Base-by-base conservation (phyloP, 2,797 vertebrate species). In the Champsocephalus gunnari region DNA sequence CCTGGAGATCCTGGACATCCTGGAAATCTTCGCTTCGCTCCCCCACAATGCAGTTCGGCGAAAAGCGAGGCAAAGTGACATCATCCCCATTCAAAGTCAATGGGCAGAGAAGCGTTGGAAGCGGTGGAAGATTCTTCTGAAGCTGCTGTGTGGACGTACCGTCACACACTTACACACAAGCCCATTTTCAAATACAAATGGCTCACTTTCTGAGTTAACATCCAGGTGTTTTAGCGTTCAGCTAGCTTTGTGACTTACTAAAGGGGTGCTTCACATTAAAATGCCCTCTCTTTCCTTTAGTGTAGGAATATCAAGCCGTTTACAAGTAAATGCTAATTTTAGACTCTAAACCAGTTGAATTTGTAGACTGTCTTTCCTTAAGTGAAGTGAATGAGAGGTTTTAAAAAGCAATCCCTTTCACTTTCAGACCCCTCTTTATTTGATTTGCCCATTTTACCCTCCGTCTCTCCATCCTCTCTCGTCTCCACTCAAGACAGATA, bases 401-500 rank as follows among this genome's bases (percentile, higher is more conserved):
- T 58, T 1, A 3, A 19, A 48, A 47, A 50, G 54, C 62, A 38
- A 19, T 57, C 61, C 17, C n/a, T 43, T 16, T 56, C 19, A 12
- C 34, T 64, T 50, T 49, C 57, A 0, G 24, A 70, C 47, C n/a
- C 12, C 14, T 59, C 45, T 67, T 71, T 3, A 13, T 66, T 62
- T 75, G 63, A 75, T 73, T 73, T 69, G n/a, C 55, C 75, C 47
- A 12, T 60, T 71, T 76, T 28, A 12, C 17, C 14, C 62, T 63
- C n/a, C 60, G 61, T 32, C 58, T 53, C 56, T 60, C 50, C 38
- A 17, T 50, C 59, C 49, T 43, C 11, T 55, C 19, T 66, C 50
- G 12, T 5, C 47, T 13, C 14, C 50, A 14, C 51, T 34, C 48
- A 78, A 28, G 24, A 28, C 24, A 28, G 24, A 3, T 28, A 28